A percentile compares a stretch with the other conserved stretches of the same genome.
These are phyloP conservation scores for Diplazon laetatorius DNA, from an alignment of 2,888 invertebrate species.

Conservation along the genomic window DNA sequence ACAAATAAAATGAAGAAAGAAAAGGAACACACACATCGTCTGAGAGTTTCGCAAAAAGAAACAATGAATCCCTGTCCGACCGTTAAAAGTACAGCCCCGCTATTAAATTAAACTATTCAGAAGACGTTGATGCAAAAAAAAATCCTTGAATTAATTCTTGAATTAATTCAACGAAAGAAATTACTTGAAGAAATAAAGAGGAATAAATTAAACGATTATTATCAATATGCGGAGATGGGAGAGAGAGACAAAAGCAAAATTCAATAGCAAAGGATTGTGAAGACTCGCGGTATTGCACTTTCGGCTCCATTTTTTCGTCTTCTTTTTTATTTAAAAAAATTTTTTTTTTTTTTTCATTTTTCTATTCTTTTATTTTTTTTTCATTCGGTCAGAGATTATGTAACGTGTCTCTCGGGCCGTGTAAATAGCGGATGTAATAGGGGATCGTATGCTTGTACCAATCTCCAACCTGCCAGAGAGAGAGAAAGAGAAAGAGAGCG, in stretches of 20 bases:
- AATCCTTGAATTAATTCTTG: no score
- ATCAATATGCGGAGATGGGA: constrained; percentile 38
- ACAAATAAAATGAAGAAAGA: constrained; percentile 5
- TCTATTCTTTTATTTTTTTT: no score
- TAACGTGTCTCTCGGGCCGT: constrained; percentile 49
- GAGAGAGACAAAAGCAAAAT: constrained; percentile 5
- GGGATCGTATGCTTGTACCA: constrained; percentile 76
- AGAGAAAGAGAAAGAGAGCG: no score
- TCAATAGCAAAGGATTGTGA: constrained; percentile 20
- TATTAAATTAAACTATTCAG: constrained; percentile 47
- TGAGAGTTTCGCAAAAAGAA: background rate
- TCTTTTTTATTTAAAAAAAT: no score
- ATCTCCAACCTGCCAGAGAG: constrained; percentile 74
- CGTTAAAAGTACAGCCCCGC: constrained; percentile 46
- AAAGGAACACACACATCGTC: constrained; percentile 10
- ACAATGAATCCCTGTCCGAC: constrained; percentile 22
- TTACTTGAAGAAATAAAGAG: no score
- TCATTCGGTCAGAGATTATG: constrained; percentile 54
- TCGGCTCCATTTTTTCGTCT: constrained; percentile 41
- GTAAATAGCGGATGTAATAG: constrained; percentile 63
- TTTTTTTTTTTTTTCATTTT: no score
- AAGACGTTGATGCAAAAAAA: constrained; percentile 46
- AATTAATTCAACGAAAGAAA: no score
- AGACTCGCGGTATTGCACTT: constrained; percentile 61
- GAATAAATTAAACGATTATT: constrained; percentile 28